phyloP scores from a whole-genome alignment of 2,113 vertebrate genomes.

The Hyaena hyaena region DNA sequence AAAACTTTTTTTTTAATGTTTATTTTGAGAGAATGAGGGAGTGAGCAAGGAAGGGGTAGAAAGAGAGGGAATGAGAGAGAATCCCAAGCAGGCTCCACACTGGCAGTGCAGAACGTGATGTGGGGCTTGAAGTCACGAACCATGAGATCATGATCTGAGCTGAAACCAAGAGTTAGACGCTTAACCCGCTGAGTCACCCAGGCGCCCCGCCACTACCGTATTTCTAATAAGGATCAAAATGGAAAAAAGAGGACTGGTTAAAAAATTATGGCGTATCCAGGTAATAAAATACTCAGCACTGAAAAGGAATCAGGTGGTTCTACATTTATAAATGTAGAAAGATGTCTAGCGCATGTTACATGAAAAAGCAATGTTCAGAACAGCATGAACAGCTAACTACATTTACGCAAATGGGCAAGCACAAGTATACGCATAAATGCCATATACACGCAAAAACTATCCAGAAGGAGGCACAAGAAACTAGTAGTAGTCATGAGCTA shows the following conservation, averaged over 20 bases:
- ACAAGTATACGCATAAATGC: neutral
- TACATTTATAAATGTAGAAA: neutral
- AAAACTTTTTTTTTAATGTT: too few species aligned
- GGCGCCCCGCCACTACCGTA: too few species aligned
- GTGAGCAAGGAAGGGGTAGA: too few species aligned
- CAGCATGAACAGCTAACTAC: neutral
- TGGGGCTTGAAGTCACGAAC: too few species aligned
- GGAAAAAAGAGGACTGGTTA: neutral
- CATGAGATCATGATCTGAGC: too few species aligned
- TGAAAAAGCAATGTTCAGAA: neutral
- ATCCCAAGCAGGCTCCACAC: too few species aligned
- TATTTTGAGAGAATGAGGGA: too few species aligned
- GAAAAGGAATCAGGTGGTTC: neutral
- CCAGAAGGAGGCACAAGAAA: neutral
- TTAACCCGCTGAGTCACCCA: too few species aligned
- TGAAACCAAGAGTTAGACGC: too few species aligned
- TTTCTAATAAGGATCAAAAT: conserved; percentile 38
- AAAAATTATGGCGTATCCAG: neutral
- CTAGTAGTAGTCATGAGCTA: neutral
- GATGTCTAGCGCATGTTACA: neutral
- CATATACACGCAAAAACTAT: neutral
- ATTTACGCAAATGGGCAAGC: neutral
- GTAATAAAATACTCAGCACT: neutral
- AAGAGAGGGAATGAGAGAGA: too few species aligned
- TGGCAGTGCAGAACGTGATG: too few species aligned